These are phyloP conservation scores for Myrmecophaga tridactyla DNA, from an alignment of 2,113 vertebrate species.

Conservation along the genomic window DNA sequence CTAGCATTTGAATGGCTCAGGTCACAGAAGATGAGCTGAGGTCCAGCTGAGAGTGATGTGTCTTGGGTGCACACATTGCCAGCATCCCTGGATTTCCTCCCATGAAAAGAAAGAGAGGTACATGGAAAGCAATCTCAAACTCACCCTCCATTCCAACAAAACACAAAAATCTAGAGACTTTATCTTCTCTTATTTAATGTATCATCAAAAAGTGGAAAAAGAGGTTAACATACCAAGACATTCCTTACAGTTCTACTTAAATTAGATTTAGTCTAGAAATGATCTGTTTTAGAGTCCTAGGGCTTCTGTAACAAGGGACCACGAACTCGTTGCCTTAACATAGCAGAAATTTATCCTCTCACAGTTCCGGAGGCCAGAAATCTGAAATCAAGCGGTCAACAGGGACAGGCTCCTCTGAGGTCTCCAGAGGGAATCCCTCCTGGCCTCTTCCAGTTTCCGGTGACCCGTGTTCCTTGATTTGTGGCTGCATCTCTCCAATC, in stretches of 20 bases:
- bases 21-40: background rate
- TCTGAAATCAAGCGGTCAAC: background rate
- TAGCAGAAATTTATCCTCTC: background rate
- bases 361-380: background rate
- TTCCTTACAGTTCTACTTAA: background rate
- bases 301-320: too few species aligned
- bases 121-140: background rate
- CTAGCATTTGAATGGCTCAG: background rate
- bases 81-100: background rate
- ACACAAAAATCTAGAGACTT: background rate
- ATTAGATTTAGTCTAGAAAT: background rate
- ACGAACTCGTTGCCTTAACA: background rate
- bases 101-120: background rate
- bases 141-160: background rate
- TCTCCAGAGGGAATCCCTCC: background rate
- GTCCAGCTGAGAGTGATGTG: background rate
- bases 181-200: background rate
- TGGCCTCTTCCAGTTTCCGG: background rate
- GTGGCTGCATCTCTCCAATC: background rate
- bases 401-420: too few species aligned
- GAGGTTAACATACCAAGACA: background rate
- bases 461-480: background rate
- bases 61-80: background rate
- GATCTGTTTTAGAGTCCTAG: background rate
- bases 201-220: background rate